A percentile compares a stretch with the other conserved stretches of the same genome.
Evolutionary conservation across 1,140 invertebrate genomes (phyloP).

Genomic region (Drosophila ambigua): DNA sequence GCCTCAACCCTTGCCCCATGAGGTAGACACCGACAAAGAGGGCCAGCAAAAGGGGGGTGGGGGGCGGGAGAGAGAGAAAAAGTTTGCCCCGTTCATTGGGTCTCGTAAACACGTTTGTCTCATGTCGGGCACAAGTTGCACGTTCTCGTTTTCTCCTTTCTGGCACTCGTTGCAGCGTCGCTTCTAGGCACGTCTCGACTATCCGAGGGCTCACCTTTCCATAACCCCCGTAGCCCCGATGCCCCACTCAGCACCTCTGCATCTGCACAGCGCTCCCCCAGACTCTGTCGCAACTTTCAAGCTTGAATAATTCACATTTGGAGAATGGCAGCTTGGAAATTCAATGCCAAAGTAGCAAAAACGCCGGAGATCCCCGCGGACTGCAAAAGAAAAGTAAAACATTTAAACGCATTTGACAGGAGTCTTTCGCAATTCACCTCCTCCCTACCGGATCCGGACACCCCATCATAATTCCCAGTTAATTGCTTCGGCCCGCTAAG

Average conservation of each 20-base stretch:
- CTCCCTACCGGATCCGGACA: neutral
- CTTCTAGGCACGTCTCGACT: too few relatives aligned
- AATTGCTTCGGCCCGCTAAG: conserved; percentile 56
- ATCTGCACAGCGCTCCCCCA: neutral
- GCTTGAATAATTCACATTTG: conserved; percentile 58
- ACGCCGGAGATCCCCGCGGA: neutral
- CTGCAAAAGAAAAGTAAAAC: conserved; percentile 24
- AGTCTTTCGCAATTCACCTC: too few relatives aligned
- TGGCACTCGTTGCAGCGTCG: neutral
- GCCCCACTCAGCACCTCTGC: neutral
- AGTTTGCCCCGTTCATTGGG: conserved; percentile 31
- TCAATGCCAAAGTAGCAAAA: conserved; percentile 13
- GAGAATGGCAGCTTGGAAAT: conserved; percentile 5
- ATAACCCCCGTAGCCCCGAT: too few relatives aligned
- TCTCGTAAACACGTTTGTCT: conserved; percentile 58
- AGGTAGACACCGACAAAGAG: neutral
- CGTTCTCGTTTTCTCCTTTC: conserved; percentile 7
- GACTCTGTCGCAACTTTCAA: conserved; percentile 43
- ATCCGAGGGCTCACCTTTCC: too few relatives aligned
- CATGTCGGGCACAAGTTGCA: conserved; percentile 21
- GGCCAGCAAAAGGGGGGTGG: too few relatives aligned
- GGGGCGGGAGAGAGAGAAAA: conserved; percentile 1
- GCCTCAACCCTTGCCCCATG: neutral
- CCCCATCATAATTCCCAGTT: conserved; percentile 55
- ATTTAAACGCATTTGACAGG: conserved; percentile 47